A percentile compares a stretch with the other conserved stretches of the same genome.
Evolutionary conservation across 2,113 vertebrate species (phyloP).

Genomic region (Eurystomus gularis): DNA sequence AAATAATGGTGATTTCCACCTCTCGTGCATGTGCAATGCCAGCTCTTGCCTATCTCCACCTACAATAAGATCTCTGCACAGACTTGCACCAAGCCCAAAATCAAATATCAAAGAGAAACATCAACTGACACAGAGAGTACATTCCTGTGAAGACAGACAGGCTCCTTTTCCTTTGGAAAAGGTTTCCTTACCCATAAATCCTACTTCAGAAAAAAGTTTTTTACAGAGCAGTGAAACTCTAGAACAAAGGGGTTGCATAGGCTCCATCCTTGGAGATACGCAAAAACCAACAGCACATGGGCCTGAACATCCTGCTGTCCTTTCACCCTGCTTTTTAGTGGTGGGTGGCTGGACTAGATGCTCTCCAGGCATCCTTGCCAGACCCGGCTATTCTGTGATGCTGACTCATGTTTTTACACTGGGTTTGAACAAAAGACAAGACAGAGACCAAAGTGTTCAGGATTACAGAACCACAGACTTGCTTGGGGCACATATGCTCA

Average conservation of each 20-base stretch:
- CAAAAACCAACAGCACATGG: neutral
- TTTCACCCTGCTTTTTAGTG: neutral
- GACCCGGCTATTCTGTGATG: neutral
- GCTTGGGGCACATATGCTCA: neutral
- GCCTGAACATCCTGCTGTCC: neutral
- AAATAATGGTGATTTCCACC: rapidly evolving
- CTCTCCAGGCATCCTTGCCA: neutral
- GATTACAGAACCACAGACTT: neutral
- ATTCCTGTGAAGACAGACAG: neutral
- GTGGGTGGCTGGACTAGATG: neutral
- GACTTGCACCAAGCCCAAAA: neutral
- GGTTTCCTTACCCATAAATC: neutral
- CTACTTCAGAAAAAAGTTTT: neutral
- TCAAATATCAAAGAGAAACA: neutral
- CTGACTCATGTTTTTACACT: neutral
- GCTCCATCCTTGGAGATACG: neutral
- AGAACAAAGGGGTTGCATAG: neutral
- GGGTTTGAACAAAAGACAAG: neutral
- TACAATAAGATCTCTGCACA: neutral
- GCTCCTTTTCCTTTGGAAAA: neutral
- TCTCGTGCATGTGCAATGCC: rapidly evolving
- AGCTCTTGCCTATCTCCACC: neutral
- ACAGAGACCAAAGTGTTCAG: neutral
- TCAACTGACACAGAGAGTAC: rapidly evolving
- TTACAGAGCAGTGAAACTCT: neutral